Evolutionary conservation across 2,888 invertebrate genomes (phyloP), one percentile per base, ranked within the genome.

Genomic region (Furcula furcula): DNA sequence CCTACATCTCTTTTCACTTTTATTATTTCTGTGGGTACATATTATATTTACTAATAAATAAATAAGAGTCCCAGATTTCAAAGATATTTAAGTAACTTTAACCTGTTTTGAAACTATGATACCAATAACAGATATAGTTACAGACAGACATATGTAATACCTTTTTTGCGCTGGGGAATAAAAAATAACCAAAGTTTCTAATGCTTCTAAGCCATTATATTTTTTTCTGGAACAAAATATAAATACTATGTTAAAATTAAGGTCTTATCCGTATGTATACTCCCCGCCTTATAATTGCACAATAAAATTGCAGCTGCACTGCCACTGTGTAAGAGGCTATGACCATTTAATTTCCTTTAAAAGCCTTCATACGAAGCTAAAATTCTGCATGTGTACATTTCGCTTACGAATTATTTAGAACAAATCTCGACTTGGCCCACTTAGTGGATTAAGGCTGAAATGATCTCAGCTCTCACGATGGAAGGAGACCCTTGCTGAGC

Each of bases 301-400:
- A 10, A 23, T 12, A 23, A 23, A 23, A 23, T 23, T 23, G 12
- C 23, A 23, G 12, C 23, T 23, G 23, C 7, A 5, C 23, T 22
- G 11, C 22, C 11, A 11, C 11, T 23, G 23, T 12, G 23, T 23
- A 23, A 23, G 23, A 23, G 23, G 12, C 12, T 23, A 23, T 7
- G 23, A 29, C 29, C 29, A 34, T 39, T 39, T 34, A 35, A 39
- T 39, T 39, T 29, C 29, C 25, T 7, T 22, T 12, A 23, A 23
- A 23, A 23, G 11, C 23, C 23, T 12, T 7, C 23, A 12, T 23
- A 12, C 12, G 12, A 23, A 23, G 23, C 23, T 23, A 13, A 23
- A 23, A 7, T 23, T 12, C 2, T 7, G 12, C 6, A 2, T 5
- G 7, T 23, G 23, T 12, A 12, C 3, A 12, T 23, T 7, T 12